These are phyloP conservation scores for Petrosia ficiformis DNA, from an alignment of 37 sponge, comb jelly and placozoan genomes.

Conservation along the genomic window DNA sequence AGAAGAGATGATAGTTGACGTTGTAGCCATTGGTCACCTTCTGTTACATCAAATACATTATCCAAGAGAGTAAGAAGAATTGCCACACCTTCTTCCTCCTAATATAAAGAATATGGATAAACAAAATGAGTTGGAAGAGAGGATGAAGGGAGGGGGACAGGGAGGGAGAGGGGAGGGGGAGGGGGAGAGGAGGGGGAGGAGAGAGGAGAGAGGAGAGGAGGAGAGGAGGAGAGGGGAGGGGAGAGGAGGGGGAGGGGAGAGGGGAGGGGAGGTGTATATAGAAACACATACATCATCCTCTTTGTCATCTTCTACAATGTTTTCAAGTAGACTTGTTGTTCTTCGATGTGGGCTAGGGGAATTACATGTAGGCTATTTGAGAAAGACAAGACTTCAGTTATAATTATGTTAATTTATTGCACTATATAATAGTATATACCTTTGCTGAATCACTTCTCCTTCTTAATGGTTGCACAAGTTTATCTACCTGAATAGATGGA, in stretches of 20 bases:
- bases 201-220: neutral
- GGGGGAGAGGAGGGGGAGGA: neutral
- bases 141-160: conserved; percentile 2
- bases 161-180: conserved; percentile 1
- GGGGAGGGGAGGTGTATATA: neutral
- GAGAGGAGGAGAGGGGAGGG: no score
- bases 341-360: neutral
- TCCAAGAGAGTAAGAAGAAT: conserved; percentile 51
- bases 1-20: conserved; percentile 49
- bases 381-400: no score
- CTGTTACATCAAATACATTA: conserved; percentile 64
- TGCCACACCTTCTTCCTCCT: conserved; percentile 64
- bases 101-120: neutral
- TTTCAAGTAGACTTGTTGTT: no score
- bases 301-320: neutral
- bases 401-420: no score
- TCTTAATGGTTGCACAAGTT: neutral
- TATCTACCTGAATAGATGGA: conserved; percentile 1
- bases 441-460: neutral
- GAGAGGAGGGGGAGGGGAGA: neutral
- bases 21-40: conserved; percentile 46
- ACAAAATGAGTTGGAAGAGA: neutral
- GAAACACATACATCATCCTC: neutral
- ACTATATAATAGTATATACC: no score
- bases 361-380: no score